These are phyloP conservation scores for Nudaria mundana DNA, from an alignment of 2,888 invertebrate species.

Conservation along the genomic window DNA sequence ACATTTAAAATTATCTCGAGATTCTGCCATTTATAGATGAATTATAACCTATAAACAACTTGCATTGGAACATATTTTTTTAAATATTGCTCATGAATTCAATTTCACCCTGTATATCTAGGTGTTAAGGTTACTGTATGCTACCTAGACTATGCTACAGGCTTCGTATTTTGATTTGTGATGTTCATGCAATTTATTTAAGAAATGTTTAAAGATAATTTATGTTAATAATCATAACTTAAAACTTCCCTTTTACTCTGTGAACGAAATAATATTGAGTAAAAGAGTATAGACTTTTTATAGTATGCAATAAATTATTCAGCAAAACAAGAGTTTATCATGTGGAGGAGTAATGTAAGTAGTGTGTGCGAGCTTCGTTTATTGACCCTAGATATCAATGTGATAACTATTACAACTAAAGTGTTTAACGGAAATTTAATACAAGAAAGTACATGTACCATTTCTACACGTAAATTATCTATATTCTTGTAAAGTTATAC, in stretches of 20 bases:
- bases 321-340: constrained; percentile 48
- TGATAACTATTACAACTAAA: constrained; percentile 32
- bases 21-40: neutral
- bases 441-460: constrained; percentile 24
- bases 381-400: constrained; percentile 62
- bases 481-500: too few species aligned
- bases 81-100: too few species aligned
- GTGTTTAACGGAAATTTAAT: constrained; percentile 31
- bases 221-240: too few species aligned
- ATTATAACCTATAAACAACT: neutral
- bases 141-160: too few species aligned
- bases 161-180: too few species aligned
- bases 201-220: too few species aligned
- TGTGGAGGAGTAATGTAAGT: constrained; percentile 40
- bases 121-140: too few species aligned
- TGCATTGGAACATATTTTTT: too few species aligned
- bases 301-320: constrained; percentile 43
- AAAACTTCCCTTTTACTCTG: neutral
- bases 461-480: too few species aligned
- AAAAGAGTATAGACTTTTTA: constrained; percentile 9
- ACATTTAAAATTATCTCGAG: neutral
- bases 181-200: too few species aligned
- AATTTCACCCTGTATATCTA: too few species aligned
- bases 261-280: constrained; percentile 1
- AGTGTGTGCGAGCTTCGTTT: constrained; percentile 42